Percentiles rank a stretch among this genome's conserved stretches.
Conservation (phyloP, 2,797 vertebrate genomes). For the Tolypeutes matacus region DNA sequence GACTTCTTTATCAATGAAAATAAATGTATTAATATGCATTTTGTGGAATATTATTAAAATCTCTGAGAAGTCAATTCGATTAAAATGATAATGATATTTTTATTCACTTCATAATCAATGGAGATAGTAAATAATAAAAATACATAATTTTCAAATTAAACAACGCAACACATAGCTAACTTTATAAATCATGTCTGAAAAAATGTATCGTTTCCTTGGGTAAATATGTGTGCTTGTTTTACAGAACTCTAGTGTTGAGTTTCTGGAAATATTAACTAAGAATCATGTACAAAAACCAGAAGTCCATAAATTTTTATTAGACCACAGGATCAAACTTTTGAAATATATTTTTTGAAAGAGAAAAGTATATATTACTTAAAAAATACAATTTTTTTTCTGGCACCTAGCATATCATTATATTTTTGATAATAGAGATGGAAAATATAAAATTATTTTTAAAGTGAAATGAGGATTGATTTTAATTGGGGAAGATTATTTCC, state of each 20-base stretch:
- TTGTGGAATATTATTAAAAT: constrained; percentile 26
- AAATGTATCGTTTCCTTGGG: background rate
- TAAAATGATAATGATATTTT: constrained; percentile 22
- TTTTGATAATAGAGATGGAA: constrained; percentile 30
- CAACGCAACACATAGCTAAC: background rate
- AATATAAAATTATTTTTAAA: constrained; percentile 33
- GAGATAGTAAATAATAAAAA: constrained; percentile 1
- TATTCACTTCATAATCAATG: constrained; percentile 45
- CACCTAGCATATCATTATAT: background rate
- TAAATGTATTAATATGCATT: background rate
- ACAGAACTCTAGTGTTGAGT: constrained; percentile 1
- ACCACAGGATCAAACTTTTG: constrained; percentile 45
- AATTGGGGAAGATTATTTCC: constrained; percentile 19
- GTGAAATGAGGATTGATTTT: constrained; percentile 12
- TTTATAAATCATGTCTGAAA: constrained; percentile 15
- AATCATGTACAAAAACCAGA: background rate
- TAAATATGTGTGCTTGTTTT: background rate
- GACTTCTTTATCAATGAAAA: constrained; percentile 20
- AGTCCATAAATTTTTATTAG: background rate
- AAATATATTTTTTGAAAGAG: constrained; percentile 8
- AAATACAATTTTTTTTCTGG: background rate
- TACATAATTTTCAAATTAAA: constrained; percentile 41
- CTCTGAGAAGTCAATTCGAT: constrained; percentile 27
- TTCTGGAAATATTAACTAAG: constrained; percentile 44
- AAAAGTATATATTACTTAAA: background rate